Base-by-base conservation (phyloP, 2,113 vertebrate genomes). In the Bubalus kerabau region DNA sequence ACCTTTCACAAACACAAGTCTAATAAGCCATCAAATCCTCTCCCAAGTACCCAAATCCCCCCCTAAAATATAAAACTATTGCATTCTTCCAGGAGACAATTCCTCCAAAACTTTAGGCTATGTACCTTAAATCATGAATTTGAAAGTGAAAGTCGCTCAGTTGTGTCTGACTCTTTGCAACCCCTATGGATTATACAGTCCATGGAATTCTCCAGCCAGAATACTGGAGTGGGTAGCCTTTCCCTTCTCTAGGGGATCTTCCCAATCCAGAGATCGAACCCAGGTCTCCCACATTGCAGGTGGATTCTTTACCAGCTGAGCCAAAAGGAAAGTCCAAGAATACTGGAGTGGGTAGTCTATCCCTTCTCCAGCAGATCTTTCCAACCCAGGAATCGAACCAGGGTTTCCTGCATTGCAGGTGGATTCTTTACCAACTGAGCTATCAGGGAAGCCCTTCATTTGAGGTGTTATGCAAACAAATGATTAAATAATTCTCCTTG, bases 401-500 rank as follows among this genome's bases (percentile, higher is more conserved):
- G 19, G 19, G 67, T 74, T 40, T 23, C 36, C 67, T 23, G 19
- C 67, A 71, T 40, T 40, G 67, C 10, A 71, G 19, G n/a, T 40
- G 10, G n/a, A 71, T 71, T 71, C 67, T 71, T 36, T 23, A 71
- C n/a, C 67, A 40, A 71, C 19, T 71, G 67, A 71, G 67, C 67
- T 40, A 40, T 40, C 67, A 40, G n/a, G n/a, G 5, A 71, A 71
- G 10, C 19, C 10, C 67, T 71, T 40, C 67, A 71, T 71, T 3
- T 71, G n/a, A 71, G 64, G 67, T 98, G 97, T 97, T 98, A 98
- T 98, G 98, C 99, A 99, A 99, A 99, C 98, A 99, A 97, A 98
- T 96, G 43, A 98, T 98, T 99, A 98, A 99, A 99, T 99, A 99
- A 99, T 99, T 99, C 98, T 99, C 98, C 99, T 99, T 99, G 98